These are phyloP conservation scores for Ceratosolen fusciceps DNA, from an alignment of 1,140 invertebrate genomes.

Conservation along the genomic window DNA sequence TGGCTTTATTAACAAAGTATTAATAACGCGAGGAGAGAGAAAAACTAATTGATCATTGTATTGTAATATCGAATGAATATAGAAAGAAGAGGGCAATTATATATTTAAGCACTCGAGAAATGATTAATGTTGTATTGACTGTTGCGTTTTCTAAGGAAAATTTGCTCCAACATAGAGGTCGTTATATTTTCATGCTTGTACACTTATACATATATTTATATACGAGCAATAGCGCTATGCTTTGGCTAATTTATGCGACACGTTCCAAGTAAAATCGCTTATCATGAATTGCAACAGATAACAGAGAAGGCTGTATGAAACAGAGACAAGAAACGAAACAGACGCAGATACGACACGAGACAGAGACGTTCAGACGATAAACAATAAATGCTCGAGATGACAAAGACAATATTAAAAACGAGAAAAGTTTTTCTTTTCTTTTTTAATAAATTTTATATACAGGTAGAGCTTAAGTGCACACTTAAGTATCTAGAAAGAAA, in stretches of 20 bases:
- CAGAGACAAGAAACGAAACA: constrained; percentile 51
- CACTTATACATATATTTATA: constrained; percentile 7
- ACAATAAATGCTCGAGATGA: constrained; percentile 38
- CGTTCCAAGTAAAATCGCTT: constrained; percentile 54
- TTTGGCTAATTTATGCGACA: constrained; percentile 53
- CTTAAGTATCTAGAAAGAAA: constrained; percentile 7
- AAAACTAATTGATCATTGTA: no score
- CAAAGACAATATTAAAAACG: constrained; percentile 50
- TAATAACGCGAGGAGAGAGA: background rate
- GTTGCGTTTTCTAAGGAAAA: background rate
- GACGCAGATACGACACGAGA: constrained; percentile 12
- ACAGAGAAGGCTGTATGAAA: constrained; percentile 44
- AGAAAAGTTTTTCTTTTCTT: constrained; percentile 57
- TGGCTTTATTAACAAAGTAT: background rate
- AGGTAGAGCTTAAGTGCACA: no score
- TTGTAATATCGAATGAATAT: background rate
- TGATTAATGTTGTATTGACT: background rate
- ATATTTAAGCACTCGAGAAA: background rate
- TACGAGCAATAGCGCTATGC: constrained; percentile 31
- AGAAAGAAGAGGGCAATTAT: background rate
- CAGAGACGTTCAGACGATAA: background rate
- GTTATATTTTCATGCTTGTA: background rate
- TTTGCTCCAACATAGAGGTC: background rate
- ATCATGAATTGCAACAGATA: constrained; percentile 52
- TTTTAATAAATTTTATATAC: constrained; percentile 56